Conservation (phyloP, 2,797 vertebrate genomes). For the Hirundo rustica region DNA sequence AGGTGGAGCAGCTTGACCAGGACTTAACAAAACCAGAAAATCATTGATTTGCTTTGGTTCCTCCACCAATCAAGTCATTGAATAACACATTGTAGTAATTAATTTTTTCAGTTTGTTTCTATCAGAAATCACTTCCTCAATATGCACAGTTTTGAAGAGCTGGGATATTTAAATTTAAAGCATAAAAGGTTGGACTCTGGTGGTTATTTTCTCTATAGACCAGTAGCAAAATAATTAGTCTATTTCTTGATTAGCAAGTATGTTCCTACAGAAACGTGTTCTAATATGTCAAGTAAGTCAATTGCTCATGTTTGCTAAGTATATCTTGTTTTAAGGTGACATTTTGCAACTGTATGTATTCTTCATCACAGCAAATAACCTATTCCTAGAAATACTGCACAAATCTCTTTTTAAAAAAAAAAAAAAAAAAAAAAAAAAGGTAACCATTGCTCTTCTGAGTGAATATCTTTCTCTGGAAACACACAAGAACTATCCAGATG, state of each 20-base stretch:
- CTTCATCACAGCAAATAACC: not conserved
- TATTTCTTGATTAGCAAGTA: not conserved
- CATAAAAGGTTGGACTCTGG: accelerated
- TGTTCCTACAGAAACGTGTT: not conserved
- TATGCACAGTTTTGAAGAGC: not conserved
- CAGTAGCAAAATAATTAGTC: not conserved
- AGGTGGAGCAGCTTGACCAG: not conserved
- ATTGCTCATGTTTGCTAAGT: not conserved
- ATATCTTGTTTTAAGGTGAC: not conserved
- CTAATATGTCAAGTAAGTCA: not conserved
- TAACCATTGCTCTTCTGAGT: not conserved
- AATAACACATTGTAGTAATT: not conserved
- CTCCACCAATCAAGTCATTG: not conserved
- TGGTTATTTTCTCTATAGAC: not conserved
- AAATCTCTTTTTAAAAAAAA: not conserved
- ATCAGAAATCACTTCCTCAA: not conserved
- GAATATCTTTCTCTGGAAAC: not conserved
- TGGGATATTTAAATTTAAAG: not conserved
- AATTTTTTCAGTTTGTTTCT: not conserved
- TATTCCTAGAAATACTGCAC: not conserved
- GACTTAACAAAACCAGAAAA: not conserved
- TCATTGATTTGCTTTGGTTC: not conserved
- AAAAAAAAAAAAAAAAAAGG: too few relatives aligned
- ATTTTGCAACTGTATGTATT: not conserved
- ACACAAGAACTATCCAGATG: accelerated